Conservation (phyloP, 2,113 vertebrate genomes). For the Cavia porcellus region DNA sequence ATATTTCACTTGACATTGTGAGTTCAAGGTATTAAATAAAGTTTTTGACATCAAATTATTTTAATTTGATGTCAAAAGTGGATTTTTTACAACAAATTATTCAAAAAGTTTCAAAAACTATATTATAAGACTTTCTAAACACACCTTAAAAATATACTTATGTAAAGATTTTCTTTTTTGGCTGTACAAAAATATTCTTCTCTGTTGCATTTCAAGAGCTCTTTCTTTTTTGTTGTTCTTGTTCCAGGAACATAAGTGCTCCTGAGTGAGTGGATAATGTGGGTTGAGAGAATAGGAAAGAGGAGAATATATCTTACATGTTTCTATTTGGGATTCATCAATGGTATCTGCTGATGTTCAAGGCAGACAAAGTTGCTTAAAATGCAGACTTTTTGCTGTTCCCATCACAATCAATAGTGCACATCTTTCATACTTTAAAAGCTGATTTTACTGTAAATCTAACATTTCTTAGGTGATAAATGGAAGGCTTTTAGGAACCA, state of each 20-base stretch:
- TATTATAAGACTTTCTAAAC: slow-evolving; percentile 12
- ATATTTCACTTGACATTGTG: background rate
- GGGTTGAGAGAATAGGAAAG: slow-evolving; percentile 56
- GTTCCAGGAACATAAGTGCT: slow-evolving; percentile 78
- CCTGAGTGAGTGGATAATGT: slow-evolving; percentile 64
- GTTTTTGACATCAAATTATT: slow-evolving; percentile 11
- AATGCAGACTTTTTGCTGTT: slow-evolving; percentile 84
- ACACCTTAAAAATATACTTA: slow-evolving; percentile 38
- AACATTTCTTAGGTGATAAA: slow-evolving; percentile 86
- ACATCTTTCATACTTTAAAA: slow-evolving; percentile 87
- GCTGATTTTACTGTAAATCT: slow-evolving; percentile 88
- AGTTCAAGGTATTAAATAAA: background rate
- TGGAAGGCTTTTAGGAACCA: slow-evolving; percentile 80
- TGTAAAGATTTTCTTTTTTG: slow-evolving; percentile 47
- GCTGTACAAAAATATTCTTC: slow-evolving; percentile 55
- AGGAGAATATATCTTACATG: slow-evolving; percentile 83
- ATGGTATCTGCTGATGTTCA: slow-evolving; percentile 82
- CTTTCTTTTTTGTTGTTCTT: slow-evolving; percentile 76
- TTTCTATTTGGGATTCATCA: slow-evolving; percentile 83
- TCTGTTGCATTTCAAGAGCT: slow-evolving; percentile 67
- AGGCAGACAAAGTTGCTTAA: slow-evolving; percentile 83
- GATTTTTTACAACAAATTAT: background rate
- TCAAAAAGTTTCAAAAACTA: background rate
- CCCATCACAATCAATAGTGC: slow-evolving; percentile 84
- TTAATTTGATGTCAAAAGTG: background rate